Evolutionary conservation across 2,888 invertebrate species (phyloP), one percentile per base, ranked within the genome.

Genomic region (Ephialtes manifestator): DNA sequence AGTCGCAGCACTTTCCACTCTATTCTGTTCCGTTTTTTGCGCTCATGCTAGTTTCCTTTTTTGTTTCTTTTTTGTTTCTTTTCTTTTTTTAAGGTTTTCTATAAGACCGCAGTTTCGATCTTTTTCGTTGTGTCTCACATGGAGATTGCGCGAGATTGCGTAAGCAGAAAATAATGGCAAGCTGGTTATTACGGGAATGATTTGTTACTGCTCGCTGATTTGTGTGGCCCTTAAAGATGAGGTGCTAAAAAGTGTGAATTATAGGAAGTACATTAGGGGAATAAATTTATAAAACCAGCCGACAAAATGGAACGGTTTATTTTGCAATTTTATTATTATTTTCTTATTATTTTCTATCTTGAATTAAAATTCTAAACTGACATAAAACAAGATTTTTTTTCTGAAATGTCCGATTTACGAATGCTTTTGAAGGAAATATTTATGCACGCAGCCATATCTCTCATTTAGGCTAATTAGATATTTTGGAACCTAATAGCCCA

Each of bases 21-120:
- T 35, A 35, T 77, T 84, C 84, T 65, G 68, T 63, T 74, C 63
- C 28, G 18, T 60, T 77, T 70, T 77, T 53, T 77, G 35, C 60
- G 8, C 39, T 13, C 46, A 18, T 53, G 3, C 24, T 35, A 15
- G 15, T 60, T 53, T 55, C 55, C 53, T 15, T 13, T 68, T 24
- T 28, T 60, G 28, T 18, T 55, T 55, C 18, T 24, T 18, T 55
- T 55, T 55, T n/a, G n/a, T n/a, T n/a, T n/a, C n/a, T n/a, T n/a
- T n/a, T n/a, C n/a, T n/a, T 18, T 10, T 13, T 15, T 0, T 4
- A 1, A 5, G 15, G n/a, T 55, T 20, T 55, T 55, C 55, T 43
- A 39, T 35, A 18, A 31, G 31, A 60, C 28, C 60, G 28, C 13
- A 28, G 15, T 31, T 43, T 18, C 15, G 20, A 53, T 48, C 65